Percentiles rank a stretch among this genome's conserved stretches.
These are phyloP conservation scores for Apantesis nais DNA, from an alignment of 2,888 invertebrate species.

Conservation along the genomic window DNA sequence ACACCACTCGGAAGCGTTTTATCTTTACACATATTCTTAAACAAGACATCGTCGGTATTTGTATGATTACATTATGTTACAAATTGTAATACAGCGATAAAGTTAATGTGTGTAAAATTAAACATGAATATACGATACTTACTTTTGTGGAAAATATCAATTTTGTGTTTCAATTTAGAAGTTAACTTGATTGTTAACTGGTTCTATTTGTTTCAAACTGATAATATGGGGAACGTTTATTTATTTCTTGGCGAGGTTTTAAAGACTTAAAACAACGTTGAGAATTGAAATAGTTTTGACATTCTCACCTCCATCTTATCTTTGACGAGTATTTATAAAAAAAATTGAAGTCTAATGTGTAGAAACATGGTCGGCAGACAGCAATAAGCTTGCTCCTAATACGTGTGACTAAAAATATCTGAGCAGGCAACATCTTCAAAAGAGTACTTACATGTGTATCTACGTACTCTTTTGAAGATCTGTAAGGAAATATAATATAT, in stretches of 20 bases:
- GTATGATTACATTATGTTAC: too few relatives aligned
- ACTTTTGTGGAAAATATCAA: constrained; percentile 19
- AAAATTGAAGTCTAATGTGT: too few relatives aligned
- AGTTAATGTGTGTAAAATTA: constrained; percentile 15
- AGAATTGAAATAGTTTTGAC: constrained; percentile 2
- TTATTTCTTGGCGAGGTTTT: neutral
- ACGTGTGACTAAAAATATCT: neutral
- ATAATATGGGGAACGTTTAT: constrained; percentile 11
- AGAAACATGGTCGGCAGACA: neutral
- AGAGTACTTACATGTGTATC: neutral
- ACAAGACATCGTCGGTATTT: too few relatives aligned
- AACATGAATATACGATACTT: constrained; percentile 9
- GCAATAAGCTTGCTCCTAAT: neutral
- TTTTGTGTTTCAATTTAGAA: constrained; percentile 16
- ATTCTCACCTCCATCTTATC: neutral
- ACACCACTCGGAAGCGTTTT: too few relatives aligned
- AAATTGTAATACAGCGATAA: neutral
- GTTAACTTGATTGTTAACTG: constrained; percentile 17
- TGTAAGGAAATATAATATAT: neutral
- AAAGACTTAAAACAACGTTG: neutral
- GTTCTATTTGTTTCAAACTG: constrained; percentile 19
- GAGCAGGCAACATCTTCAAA: too few relatives aligned
- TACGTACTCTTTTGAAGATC: neutral
- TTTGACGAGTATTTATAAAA: neutral
- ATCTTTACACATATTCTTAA: too few relatives aligned